Conservation (phyloP, 2,888 invertebrate species). For the Drosophila differens region DNA sequence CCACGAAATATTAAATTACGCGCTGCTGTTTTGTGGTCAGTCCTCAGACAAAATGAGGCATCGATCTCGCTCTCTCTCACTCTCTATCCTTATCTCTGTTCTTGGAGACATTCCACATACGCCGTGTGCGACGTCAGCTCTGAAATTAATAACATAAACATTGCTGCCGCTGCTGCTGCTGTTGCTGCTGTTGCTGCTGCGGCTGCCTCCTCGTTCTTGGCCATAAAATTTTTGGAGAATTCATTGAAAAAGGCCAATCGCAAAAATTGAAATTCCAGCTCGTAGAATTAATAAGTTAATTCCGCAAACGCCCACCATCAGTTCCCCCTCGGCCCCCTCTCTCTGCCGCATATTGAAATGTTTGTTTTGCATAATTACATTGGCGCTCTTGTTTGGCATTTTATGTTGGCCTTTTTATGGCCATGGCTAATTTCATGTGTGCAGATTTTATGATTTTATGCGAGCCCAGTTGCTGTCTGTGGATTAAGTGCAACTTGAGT, state of each 20-base stretch:
- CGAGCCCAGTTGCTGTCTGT: constrained; percentile 21
- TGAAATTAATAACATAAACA: constrained; percentile 73
- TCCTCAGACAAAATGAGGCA: constrained; percentile 22
- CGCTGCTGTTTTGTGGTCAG: constrained; percentile 67
- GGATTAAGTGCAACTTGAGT: constrained; percentile 25
- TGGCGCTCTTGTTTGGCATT: constrained; percentile 61
- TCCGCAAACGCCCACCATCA: constrained; percentile 39
- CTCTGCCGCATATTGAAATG: constrained; percentile 51
- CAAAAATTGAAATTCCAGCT: constrained; percentile 62
- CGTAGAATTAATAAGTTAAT: constrained; percentile 76
- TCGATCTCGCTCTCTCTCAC: not conserved
- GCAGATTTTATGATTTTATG: constrained; percentile 56
- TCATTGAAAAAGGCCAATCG: constrained; percentile 50
- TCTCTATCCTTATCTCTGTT: not conserved
- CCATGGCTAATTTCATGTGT: constrained; percentile 67
- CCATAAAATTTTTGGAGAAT: constrained; percentile 59
- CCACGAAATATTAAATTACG: constrained; percentile 85
- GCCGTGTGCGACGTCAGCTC: constrained; percentile 55
- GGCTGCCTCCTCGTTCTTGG: constrained; percentile 3
- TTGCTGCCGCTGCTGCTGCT: constrained; percentile 32
- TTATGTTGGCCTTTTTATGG: constrained; percentile 68
- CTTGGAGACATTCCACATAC: constrained; percentile 68
- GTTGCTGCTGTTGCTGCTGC: constrained; percentile 2
- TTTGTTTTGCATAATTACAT: constrained; percentile 72
- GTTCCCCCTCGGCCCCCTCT: not conserved